These are phyloP conservation scores for Temnothorax curvispinosus DNA, from an alignment of 1,140 invertebrate species.

Conservation along the genomic window DNA sequence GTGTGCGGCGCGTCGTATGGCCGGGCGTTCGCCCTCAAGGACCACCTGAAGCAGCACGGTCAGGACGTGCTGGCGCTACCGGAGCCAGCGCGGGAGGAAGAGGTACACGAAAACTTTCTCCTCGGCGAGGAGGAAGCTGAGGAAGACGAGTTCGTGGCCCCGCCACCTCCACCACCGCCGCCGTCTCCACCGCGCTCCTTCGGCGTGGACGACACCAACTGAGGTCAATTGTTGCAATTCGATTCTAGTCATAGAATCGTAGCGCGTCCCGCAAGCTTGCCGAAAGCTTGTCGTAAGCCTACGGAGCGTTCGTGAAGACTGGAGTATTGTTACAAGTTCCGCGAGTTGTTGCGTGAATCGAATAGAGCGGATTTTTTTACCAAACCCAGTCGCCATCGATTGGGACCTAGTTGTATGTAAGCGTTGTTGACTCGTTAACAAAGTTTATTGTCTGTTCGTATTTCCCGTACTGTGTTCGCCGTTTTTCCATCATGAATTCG, in stretches of 20 bases:
- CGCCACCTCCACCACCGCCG: slow-evolving; percentile 54
- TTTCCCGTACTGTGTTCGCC: not conserved
- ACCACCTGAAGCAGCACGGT: slow-evolving; percentile 89
- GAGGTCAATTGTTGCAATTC: slow-evolving; percentile 48
- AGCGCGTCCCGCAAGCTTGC: not conserved
- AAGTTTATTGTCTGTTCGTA: slow-evolving; percentile 30
- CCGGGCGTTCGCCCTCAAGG: slow-evolving; percentile 89
- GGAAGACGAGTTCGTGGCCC: slow-evolving; percentile 78
- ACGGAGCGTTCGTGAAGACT: not conserved
- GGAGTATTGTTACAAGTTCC: not conserved
- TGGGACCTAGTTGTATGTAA: slow-evolving; percentile 10
- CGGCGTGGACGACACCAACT: slow-evolving; percentile 75
- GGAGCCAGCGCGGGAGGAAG: slow-evolving; percentile 80
- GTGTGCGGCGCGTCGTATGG: slow-evolving; percentile 92
- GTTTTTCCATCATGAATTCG: not conserved
- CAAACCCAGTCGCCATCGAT: not conserved
- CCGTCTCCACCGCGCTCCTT: slow-evolving; percentile 71
- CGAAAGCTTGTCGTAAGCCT: not conserved
- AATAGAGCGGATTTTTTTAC: slow-evolving; percentile 28
- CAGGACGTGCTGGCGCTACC: slow-evolving; percentile 78
- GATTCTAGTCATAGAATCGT: slow-evolving; percentile 43
- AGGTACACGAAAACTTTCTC: slow-evolving; percentile 80
- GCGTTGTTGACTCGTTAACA: slow-evolving; percentile 41
- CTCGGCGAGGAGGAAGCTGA: slow-evolving; percentile 78
- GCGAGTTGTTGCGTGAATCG: not conserved